Conservation (phyloP, 2,888 invertebrate species). For the Stramonita haemastoma region DNA sequence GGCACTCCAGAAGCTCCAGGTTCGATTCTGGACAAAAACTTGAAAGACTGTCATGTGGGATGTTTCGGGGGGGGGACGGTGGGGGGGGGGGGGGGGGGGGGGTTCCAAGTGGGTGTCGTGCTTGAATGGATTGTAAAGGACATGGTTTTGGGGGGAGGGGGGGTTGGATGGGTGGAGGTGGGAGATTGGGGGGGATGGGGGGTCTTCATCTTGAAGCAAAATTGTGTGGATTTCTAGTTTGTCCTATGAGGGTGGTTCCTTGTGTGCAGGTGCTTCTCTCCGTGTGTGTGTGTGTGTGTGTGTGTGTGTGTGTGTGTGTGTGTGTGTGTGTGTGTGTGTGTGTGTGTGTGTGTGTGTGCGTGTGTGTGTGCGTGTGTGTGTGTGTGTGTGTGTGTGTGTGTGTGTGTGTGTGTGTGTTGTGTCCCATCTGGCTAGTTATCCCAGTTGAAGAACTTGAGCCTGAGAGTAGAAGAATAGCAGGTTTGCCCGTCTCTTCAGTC, state of each 20-base stretch:
- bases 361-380: no score
- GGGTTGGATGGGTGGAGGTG: no score
- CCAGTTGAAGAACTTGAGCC: no score
- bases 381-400: no score
- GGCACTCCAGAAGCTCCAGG: slow-evolving; percentile 2
- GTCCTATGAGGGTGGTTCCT: neutral
- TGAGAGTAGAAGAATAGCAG: no score
- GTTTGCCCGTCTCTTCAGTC: no score
- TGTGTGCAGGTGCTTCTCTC: neutral
- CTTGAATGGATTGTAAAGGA: neutral
- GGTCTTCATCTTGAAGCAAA: neutral
- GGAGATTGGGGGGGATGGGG: neutral
- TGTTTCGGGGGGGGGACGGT: neutral
- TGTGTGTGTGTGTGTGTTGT: no score
- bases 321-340: neutral
- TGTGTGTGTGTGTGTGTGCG: neutral
- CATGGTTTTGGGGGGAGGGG: no score
- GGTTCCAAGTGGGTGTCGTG: neutral
- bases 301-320: no score
- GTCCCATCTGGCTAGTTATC: no score
- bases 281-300: neutral
- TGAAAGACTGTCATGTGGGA: neutral
- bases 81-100: neutral
- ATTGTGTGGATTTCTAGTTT: no score
- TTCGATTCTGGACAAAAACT: slow-evolving; percentile 27